Base-by-base conservation (phyloP, 2,113 vertebrate species). In the Antechinus flavipes region DNA sequence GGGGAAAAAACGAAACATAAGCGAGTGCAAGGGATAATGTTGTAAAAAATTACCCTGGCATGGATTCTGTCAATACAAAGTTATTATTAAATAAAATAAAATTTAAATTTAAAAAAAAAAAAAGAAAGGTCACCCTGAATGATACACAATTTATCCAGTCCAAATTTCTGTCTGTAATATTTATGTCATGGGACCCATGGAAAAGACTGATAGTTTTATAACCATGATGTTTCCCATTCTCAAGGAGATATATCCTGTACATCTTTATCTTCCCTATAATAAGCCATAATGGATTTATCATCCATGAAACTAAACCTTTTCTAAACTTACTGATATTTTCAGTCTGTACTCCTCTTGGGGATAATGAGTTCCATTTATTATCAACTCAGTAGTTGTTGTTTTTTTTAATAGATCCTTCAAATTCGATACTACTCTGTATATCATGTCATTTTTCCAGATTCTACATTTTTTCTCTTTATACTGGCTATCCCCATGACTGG, bases 341-440 rank as follows among this genome's bases (percentile, higher is more conserved):
- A 5, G 35, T 27, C 49, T n/a, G 58, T 9, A 12, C 10, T 3
- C 35, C 42, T 90, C 47, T 30, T 50, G 12, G 9, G 27, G 25
- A n/a, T 55, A 55, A 50, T 23, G 42, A 93, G n/a, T 0, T 3
- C 50, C 24, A 0, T 2, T 0, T 50, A 16, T 24, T 76, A 47
- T 12, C 56, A 89, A 8, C 26, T 0, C 3, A 5, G 25, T 30
- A 14, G 10, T 1, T 6, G 14, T 12, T 11, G 42, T 42, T 54
- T 23, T 50, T 8, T 26, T 8, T 3, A 19, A 19, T 9, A 0
- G 22, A 42, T 58, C 54, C 91, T 93, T 91, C 58, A 58, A 0
- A 76, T 0, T 8, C 1, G 23, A 2, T 8, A 8, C 52, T 50
- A 35, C 22, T 50, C 16, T 55, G 16, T 16, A 14, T 76, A 76